A percentile compares a stretch with the other conserved stretches of the same genome.
phyloP scores from a whole-genome alignment of 1,140 invertebrate genomes.

The Saccostrea glomerata region DNA sequence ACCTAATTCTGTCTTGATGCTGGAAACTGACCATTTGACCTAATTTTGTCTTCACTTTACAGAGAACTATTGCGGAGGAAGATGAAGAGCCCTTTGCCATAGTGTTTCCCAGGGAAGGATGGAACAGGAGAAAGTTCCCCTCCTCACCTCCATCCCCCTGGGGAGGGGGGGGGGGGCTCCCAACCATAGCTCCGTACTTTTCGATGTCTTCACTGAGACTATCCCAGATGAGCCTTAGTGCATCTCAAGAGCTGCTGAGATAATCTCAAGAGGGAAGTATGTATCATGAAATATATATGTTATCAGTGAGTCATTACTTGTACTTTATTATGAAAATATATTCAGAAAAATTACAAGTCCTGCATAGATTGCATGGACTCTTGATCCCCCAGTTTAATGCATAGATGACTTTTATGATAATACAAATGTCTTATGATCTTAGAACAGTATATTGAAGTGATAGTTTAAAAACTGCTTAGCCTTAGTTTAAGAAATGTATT shows the following conservation, averaged over 20 bases:
- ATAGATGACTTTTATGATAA: no score
- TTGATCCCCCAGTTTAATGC: no score
- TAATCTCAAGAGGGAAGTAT: constrained; percentile 44
- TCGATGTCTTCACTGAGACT: constrained; percentile 42
- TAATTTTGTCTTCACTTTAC: background rate
- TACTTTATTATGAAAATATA: no score
- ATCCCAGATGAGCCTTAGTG: constrained; percentile 50
- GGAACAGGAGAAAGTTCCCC: constrained; percentile 46
- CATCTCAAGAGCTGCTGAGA: constrained; percentile 51
- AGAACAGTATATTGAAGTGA: no score
- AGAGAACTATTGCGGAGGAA: constrained; percentile 2
- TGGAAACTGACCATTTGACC: background rate
- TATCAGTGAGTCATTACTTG: no score
- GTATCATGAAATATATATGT: no score
- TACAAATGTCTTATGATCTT: no score
- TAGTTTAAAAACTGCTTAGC: no score
- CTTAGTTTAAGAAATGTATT: no score
- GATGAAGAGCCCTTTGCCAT: background rate
- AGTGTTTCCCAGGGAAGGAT: background rate
- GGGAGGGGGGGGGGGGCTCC: constrained; percentile 19
- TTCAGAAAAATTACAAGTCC: no score
- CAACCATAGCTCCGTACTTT: constrained; percentile 43
- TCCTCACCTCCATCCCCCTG: constrained; percentile 49
- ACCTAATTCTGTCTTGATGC: no score
- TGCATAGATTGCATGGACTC: no score